Base-by-base conservation (phyloP, 2,888 invertebrate genomes). In the Drosophila gaucha region DNA sequence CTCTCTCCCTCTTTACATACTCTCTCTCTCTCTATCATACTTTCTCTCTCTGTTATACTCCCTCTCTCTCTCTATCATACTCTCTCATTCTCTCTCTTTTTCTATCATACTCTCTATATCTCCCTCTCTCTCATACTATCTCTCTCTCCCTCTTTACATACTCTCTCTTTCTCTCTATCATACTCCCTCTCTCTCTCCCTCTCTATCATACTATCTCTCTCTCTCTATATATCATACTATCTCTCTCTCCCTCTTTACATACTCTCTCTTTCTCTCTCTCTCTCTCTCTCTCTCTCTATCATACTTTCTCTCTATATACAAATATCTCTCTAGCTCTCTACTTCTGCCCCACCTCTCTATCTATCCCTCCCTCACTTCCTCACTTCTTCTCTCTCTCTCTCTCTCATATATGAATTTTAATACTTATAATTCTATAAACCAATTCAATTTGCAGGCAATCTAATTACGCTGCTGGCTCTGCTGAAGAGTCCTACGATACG, bases 381-480 rank as follows among this genome's bases (percentile, higher is more conserved):
- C 26, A 26, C 26, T 26, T 26, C 31, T 3, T n/a, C n/a, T 38
- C 5, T 14, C 39, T 2, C 6, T 9, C 24, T 14, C 20, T 2
- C 18, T 20, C 39, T 39, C 22, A n/a, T 12, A 14, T 12, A 12
- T 3, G 2, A 39, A 4, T 1, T 2, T 6, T 38, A 2, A n/a
- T 38, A 8, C n/a, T 5, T 10, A 28, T 10, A 10, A 35, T 16
- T 3, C 35, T 26, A 1, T n/a, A 2, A 18, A 8, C 3, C 16
- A 2, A 6, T n/a, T 44, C n/a, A 1, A 47, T 35, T 54, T 41
- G 5, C 93, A 97, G 97, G 97, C 64, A 97, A 97, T 93, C 93
- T 95, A 36, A 93, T 97, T 69, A 97, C 97, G 16, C 95, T 96
- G 49, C 91, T 96, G 70, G 97, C 97, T 0, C 92, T 97, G 62